Evolutionary conservation across 1,140 invertebrate genomes (phyloP).

Genomic region (Leptinotarsa lineolata): DNA sequence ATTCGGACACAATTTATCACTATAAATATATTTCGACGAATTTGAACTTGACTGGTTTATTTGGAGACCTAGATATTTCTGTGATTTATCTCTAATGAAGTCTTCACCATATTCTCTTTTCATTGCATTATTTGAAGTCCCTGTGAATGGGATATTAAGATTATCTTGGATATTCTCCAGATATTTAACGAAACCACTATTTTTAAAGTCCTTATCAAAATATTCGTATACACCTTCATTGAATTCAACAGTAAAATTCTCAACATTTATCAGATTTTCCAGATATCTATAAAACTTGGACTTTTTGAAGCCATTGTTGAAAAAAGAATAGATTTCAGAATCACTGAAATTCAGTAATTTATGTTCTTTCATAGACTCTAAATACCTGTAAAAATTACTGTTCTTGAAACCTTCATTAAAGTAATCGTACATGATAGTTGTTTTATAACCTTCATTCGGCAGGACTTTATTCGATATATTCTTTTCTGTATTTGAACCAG

Average conservation of each 20-base stretch:
- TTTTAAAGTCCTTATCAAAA: conserved; percentile 15
- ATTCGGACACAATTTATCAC: neutral
- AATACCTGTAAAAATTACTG: conserved; percentile 17
- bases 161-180: conserved; percentile 7
- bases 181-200: conserved; percentile 16
- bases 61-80: neutral
- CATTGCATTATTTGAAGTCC: conserved; percentile 7
- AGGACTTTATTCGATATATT: neutral
- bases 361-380: neutral
- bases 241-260: conserved; percentile 13
- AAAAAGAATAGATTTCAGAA: neutral
- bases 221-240: conserved; percentile 11
- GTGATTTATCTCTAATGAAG: conserved; percentile 10
- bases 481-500: neutral
- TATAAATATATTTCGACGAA: neutral
- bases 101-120: conserved; percentile 2
- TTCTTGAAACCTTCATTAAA: conserved; percentile 16
- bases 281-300: conserved; percentile 12
- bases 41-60: neutral
- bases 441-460: neutral
- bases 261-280: conserved; percentile 6
- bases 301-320: conserved; percentile 8
- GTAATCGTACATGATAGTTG: conserved; percentile 3
- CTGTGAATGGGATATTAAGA: neutral
- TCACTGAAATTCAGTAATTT: conserved; percentile 7